Evolutionary conservation across 2,797 vertebrate species (phyloP).

Genomic region (Eidolon dupreanum): DNA sequence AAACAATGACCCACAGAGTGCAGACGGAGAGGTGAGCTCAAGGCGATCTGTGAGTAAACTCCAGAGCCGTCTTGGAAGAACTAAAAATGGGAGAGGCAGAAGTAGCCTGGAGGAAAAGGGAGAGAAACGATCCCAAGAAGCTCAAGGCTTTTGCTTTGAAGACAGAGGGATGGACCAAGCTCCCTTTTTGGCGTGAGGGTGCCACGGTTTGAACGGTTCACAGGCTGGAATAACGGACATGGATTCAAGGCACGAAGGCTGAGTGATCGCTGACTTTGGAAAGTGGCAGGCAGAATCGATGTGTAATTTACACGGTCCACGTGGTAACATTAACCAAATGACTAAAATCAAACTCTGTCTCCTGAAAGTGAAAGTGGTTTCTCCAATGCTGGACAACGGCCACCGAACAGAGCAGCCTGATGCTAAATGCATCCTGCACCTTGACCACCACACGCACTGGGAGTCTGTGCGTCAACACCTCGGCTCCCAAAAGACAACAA

Average conservation of each 20-base stretch:
- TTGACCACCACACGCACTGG: rapidly evolving
- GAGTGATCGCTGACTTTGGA: background rate
- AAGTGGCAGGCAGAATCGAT: background rate
- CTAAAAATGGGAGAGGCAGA: background rate
- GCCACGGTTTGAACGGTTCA: background rate
- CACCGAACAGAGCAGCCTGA: background rate
- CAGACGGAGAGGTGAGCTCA: rapidly evolving
- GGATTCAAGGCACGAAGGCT: background rate
- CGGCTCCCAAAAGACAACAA: background rate
- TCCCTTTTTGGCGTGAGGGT: rapidly evolving
- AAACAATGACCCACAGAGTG: rapidly evolving
- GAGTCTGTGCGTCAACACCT: background rate
- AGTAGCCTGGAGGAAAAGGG: background rate
- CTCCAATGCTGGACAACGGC: background rate
- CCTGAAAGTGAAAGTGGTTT: background rate
- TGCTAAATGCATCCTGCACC: rapidly evolving
- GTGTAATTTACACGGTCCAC: background rate
- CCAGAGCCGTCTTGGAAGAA: background rate
- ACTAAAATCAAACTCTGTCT: background rate
- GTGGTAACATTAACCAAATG: background rate
- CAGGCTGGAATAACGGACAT: rapidly evolving
- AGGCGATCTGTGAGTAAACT: background rate
- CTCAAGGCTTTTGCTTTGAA: background rate
- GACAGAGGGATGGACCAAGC: background rate
- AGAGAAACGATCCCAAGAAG: background rate